Evolutionary conservation across 2,888 invertebrate genomes (phyloP), one percentile per base, ranked within the genome.

Genomic region (Patella caerulea): DNA sequence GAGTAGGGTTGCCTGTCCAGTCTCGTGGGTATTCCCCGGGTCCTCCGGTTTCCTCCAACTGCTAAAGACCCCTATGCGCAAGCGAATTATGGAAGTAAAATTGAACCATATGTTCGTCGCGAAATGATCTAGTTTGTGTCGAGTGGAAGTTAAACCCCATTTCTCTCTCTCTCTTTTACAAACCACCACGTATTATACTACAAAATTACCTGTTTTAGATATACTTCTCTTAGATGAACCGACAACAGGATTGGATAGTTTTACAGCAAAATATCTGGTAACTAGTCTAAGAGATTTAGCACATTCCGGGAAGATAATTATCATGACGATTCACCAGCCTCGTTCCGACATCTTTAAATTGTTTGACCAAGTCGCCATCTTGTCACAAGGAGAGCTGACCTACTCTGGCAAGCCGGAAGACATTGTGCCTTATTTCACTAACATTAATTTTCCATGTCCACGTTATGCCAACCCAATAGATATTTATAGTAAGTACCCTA

Each of bases 361-460:
- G 82, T 84, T 89, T 76, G 89, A 89, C 79, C 82, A 86, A 56
- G 78, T 88, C 9, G 86, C 84, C 15, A 79, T 89, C 14, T 79
- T 89, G 80, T 85, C 86, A 19, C 72, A 78, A 53, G 89, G 93
- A 55, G 91, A 98, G 87, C 95, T 97, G 55, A 97, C 98, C 9
- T 93, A 92, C 83, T 91, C 89, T 72, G 92, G 92, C 82, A 79
- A 78, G 71, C 74, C 98, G 0, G 94, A 97, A 75, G 95, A 97
- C 86, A 95, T 99, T 94, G 93, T 98, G 81, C 97, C 97, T 88
- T 98, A 98, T 92, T 98, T 98, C 91, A 95, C 96, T 76, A 95
- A 95, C 82, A 96, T 98, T 85, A 98, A 98, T 11, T 98, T 98
- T 90, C 98, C 98, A 0, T 99, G 98, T 91, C 98, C 98, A 0